Evolutionary conservation across 2,888 invertebrate genomes (phyloP).

Genomic region (Caenorhabditis afra): DNA sequence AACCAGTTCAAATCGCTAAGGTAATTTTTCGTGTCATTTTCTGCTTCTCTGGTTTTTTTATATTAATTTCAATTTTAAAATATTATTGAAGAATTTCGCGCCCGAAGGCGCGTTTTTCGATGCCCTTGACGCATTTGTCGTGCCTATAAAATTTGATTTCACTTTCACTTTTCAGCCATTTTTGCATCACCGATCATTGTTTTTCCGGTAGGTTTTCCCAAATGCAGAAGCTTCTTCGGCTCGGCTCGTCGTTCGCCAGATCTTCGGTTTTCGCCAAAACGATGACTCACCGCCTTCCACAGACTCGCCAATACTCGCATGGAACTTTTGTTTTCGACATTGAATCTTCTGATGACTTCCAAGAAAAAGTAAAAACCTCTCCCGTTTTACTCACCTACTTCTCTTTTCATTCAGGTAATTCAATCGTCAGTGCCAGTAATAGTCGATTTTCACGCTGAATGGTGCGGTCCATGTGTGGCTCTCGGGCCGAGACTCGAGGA

Average conservation of each 20-base stretch:
- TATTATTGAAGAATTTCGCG: too few species aligned
- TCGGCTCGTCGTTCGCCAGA: conserved; percentile 28
- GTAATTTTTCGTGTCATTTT: too few species aligned
- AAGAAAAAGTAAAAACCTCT: conserved; percentile 44
- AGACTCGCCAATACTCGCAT: conserved; percentile 28
- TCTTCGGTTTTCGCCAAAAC: conserved; percentile 23
- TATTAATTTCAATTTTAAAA: too few species aligned
- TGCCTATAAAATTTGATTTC: neutral
- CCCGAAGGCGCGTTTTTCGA: neutral
- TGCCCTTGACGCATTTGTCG: too few species aligned
- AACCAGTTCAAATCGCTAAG: too few species aligned
- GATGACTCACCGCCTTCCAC: conserved; percentile 23
- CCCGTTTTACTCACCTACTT: neutral
- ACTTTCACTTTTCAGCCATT: neutral
- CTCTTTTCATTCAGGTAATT: conserved; percentile 48
- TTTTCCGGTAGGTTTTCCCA: neutral
- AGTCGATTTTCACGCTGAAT: conserved; percentile 78
- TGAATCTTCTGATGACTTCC: conserved; percentile 63
- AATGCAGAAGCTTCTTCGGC: conserved; percentile 32
- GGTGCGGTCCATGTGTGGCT: conserved; percentile 79
- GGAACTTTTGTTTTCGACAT: conserved; percentile 61
- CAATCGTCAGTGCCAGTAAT: conserved; percentile 70
- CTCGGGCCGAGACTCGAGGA: conserved; percentile 76
- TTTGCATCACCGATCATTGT: neutral
- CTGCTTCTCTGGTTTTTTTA: too few species aligned